A percentile compares a stretch with the other conserved stretches of the same genome.
phyloP scores from a whole-genome alignment of 2,113 vertebrate genomes.

The Gallinago undulata region DNA sequence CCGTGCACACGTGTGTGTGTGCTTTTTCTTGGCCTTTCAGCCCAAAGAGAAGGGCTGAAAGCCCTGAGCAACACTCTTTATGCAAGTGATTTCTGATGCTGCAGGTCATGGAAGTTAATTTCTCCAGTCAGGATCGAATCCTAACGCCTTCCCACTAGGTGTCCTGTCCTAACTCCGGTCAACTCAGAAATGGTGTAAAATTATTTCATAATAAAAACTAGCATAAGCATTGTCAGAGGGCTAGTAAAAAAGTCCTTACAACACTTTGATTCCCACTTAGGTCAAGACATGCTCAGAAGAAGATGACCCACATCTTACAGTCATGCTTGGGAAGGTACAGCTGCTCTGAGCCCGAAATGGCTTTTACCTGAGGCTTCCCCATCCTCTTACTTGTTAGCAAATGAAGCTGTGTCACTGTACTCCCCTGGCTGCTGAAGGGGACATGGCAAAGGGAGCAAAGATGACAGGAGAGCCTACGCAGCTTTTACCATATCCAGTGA shows the following conservation, averaged over 20 bases:
- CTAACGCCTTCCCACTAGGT: not conserved
- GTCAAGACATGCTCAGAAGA: not conserved
- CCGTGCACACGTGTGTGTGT: fast-evolving
- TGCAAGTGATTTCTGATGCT: not conserved
- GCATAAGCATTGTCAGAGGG: not conserved
- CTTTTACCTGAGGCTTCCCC: not conserved
- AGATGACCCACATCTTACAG: not conserved
- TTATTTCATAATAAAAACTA: not conserved
- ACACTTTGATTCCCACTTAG: not conserved
- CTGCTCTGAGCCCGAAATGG: not conserved
- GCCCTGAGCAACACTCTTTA: not conserved
- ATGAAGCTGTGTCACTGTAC: not conserved
- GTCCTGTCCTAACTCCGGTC: not conserved
- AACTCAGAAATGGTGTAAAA: not conserved
- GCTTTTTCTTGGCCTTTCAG: not conserved
- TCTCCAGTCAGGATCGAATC: not conserved
- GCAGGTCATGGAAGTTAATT: not conserved
- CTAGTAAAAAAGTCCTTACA: not conserved
- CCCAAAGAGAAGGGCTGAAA: not conserved
- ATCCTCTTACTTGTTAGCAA: not conserved
- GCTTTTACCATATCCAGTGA: not conserved
- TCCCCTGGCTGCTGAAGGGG: not conserved
- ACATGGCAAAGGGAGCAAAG: not conserved
- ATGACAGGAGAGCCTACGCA: not conserved
- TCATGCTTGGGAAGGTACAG: not conserved